phyloP scores from a whole-genome alignment of 2,113 vertebrate genomes.

The Dendropsophus ebraccatus region DNA sequence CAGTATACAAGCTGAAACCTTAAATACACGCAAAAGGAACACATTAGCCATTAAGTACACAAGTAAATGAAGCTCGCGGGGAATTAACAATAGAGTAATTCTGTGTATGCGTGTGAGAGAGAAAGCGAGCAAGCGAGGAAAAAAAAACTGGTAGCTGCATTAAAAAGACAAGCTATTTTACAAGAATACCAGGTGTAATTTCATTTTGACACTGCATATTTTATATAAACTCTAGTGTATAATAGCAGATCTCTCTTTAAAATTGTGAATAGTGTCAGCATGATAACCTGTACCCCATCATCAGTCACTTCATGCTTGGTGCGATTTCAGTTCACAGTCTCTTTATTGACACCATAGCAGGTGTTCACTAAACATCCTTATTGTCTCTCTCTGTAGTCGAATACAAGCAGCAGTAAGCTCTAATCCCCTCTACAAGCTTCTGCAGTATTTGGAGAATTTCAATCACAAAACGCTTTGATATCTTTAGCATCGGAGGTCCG shows the following conservation, averaged over 20 bases:
- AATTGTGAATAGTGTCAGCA: constrained; percentile 61
- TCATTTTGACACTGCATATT: constrained; percentile 62
- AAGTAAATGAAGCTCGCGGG: constrained; percentile 47
- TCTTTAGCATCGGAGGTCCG: constrained; percentile 52
- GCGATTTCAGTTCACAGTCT: constrained; percentile 67
- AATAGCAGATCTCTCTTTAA: constrained; percentile 62
- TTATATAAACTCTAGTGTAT: constrained; percentile 63
- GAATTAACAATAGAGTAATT: constrained; percentile 55
- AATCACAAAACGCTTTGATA: constrained; percentile 61
- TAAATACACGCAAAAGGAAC: constrained; percentile 39
- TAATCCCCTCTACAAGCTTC: constrained; percentile 66
- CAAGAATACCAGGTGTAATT: constrained; percentile 62
- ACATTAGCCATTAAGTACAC: constrained; percentile 57
- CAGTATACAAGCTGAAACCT: constrained; percentile 24
- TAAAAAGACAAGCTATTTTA: constrained; percentile 59
- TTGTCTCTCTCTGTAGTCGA: constrained; percentile 62
- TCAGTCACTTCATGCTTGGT: constrained; percentile 65
- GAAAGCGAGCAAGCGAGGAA: not conserved
- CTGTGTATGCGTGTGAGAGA: not conserved
- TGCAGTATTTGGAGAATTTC: constrained; percentile 60
- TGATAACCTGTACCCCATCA: constrained; percentile 57
- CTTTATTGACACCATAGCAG: constrained; percentile 74
- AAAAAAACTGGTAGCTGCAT: constrained; percentile 47
- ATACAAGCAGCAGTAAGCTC: constrained; percentile 61
- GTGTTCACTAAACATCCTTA: constrained; percentile 71